phyloP scores from a whole-genome alignment of 2,888 invertebrate genomes.

The Oscheius onirici region DNA sequence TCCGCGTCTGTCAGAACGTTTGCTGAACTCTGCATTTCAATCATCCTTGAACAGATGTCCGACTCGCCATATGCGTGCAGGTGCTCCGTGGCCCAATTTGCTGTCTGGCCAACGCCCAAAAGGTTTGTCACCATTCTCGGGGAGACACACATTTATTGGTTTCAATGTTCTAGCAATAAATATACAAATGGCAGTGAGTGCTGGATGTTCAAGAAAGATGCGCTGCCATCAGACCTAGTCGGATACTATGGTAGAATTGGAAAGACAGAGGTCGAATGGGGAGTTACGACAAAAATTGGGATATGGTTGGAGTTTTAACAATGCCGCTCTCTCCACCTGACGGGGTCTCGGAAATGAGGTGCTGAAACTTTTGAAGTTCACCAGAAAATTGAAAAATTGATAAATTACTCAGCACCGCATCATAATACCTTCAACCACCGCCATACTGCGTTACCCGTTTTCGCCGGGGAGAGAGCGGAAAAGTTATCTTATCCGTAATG shows the following conservation, averaged over 20 bases:
- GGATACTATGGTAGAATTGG: constrained; percentile 10
- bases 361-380: constrained; percentile 15
- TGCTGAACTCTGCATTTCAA: constrained; percentile 3
- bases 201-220: constrained; percentile 13
- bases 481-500: constrained; percentile 25
- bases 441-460: constrained; percentile 35
- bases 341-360: constrained; percentile 6
- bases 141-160: constrained; percentile 15
- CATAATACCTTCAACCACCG: constrained; percentile 16
- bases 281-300: constrained; percentile 1
- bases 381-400: not conserved
- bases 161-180: constrained; percentile 25
- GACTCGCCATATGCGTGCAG: constrained; percentile 13
- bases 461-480: constrained; percentile 34
- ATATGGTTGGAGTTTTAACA: constrained; percentile 17
- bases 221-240: constrained; percentile 34
- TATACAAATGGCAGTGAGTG: constrained; percentile 29
- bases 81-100: not conserved
- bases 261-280: constrained; percentile 23
- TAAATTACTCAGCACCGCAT: constrained; percentile 5
- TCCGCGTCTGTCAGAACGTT: not conserved
- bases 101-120: not conserved
- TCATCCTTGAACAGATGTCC: constrained; percentile 13
- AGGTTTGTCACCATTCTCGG: not conserved
- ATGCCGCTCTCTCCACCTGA: constrained; percentile 32